Conservation (phyloP, 2,113 vertebrate species). For the Propithecus coquereli region DNA sequence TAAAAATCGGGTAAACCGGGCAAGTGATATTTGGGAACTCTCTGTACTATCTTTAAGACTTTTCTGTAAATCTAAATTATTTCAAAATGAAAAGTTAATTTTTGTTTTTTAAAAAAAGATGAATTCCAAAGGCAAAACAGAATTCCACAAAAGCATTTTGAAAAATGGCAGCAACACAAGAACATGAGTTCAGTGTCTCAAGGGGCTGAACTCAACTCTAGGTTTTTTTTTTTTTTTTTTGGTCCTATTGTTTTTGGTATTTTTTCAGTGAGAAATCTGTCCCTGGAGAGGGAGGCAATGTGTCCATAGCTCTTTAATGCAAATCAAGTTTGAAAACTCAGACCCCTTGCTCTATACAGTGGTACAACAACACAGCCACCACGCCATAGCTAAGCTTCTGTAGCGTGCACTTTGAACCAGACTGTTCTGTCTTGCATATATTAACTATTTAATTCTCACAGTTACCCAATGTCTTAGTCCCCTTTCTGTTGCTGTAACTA, state of each 20-base stretch:
- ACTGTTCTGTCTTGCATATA: not conserved
- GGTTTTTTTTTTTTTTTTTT: not conserved
- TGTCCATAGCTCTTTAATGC: not conserved
- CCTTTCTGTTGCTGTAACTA: not conserved
- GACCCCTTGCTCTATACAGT: no score
- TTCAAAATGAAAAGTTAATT: not conserved
- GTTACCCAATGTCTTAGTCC: not conserved
- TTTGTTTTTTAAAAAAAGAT: not conserved
- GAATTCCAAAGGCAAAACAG: not conserved
- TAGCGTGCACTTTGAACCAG: accelerated
- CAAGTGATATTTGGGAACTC: not conserved
- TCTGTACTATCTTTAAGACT: not conserved
- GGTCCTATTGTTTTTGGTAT: not conserved
- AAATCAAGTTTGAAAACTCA: not conserved
- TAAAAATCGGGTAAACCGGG: not conserved
- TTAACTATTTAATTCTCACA: not conserved
- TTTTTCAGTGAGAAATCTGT: not conserved
- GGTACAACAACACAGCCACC: no score
- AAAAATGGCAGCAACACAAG: not conserved
- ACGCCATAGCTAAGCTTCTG: accelerated
- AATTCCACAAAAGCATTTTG: not conserved
- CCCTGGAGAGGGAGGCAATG: not conserved
- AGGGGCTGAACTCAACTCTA: not conserved
- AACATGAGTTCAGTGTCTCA: not conserved
- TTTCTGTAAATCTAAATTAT: not conserved